A percentile compares a stretch with the other conserved stretches of the same genome.
phyloP scores from a whole-genome alignment of 2,888 invertebrate species.

The Caenorhabditis plicata region DNA sequence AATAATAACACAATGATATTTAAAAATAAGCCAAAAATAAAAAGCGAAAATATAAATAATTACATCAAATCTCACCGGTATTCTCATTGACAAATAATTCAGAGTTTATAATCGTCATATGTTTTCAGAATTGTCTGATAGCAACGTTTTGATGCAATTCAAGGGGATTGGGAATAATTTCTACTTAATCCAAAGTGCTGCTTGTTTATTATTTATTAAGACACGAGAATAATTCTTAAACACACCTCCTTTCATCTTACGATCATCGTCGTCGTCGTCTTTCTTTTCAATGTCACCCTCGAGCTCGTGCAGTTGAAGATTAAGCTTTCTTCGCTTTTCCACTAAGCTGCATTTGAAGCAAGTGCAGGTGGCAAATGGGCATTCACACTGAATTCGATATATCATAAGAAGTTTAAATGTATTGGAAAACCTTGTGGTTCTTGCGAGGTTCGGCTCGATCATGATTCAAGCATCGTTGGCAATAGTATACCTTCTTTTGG shows the following conservation, averaged over 20 bases:
- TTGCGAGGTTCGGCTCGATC: conserved; percentile 52
- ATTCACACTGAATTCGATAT: conserved; percentile 40
- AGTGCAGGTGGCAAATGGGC: conserved; percentile 49
- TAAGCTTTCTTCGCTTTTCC: conserved; percentile 50
- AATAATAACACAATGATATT: too few species aligned
- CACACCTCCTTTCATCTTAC: conserved; percentile 42
- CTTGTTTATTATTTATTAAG: conserved; percentile 15
- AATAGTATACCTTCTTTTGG: conserved; percentile 59
- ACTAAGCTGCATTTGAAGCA: conserved; percentile 53
- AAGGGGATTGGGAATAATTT: too few species aligned
- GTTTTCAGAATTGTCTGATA: too few species aligned
- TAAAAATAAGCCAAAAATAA: too few species aligned
- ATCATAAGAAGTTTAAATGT: background rate
- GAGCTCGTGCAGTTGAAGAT: conserved; percentile 51
- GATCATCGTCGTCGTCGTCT: conserved; percentile 31
- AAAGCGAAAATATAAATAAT: too few species aligned
- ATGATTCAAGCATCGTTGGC: conserved; percentile 63
- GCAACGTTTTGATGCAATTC: too few species aligned
- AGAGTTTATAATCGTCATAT: too few species aligned
- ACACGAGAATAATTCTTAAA: background rate
- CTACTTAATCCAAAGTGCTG: background rate
- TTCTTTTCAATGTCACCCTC: conserved; percentile 35
- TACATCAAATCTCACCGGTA: too few species aligned
- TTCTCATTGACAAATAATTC: too few species aligned
- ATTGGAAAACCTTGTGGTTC: conserved; percentile 52